These are phyloP conservation scores for Dexiosoma caninum DNA, from an alignment of 2,888 invertebrate species.

Conservation along the genomic window DNA sequence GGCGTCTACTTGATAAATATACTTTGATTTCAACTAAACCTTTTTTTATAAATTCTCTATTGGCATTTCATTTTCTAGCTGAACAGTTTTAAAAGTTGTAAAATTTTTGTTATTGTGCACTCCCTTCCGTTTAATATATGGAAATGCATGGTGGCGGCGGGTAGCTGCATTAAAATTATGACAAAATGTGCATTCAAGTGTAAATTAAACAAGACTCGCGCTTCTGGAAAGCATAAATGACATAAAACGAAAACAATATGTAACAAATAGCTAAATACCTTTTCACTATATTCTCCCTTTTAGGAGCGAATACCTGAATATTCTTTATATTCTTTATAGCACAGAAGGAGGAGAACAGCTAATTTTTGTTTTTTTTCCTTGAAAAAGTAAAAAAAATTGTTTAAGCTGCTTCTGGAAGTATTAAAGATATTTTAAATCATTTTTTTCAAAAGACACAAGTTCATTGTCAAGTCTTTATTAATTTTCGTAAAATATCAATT, in stretches of 20 bases:
- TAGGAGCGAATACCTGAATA: too few relatives aligned
- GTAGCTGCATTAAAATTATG: slow-evolving; percentile 62
- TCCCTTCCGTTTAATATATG: not conserved
- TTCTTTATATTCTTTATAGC: too few relatives aligned
- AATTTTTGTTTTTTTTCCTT: not conserved
- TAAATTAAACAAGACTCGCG: slow-evolving; percentile 66
- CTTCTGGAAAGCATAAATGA: slow-evolving; percentile 37
- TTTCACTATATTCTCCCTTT: not conserved
- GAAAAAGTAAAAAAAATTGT: too few relatives aligned
- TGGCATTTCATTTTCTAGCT: slow-evolving; percentile 40
- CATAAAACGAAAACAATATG: slow-evolving; percentile 20
- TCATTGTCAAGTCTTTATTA: slow-evolving; percentile 40
- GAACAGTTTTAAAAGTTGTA: slow-evolving; percentile 23
- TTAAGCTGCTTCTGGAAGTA: slow-evolving; percentile 51
- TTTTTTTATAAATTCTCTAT: not conserved
- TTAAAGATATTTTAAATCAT: not conserved
- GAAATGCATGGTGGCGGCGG: not conserved
- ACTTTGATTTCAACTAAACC: too few relatives aligned
- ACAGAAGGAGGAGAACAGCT: too few relatives aligned
- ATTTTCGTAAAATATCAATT: too few relatives aligned
- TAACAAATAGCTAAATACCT: not conserved
- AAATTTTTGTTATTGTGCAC: slow-evolving; percentile 10
- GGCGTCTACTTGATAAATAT: too few relatives aligned
- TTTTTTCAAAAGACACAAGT: not conserved
- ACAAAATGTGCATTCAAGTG: slow-evolving; percentile 73